A percentile compares a stretch with the other conserved stretches of the same genome.
Conservation (phyloP, 2,113 vertebrate genomes). For the human region DNA sequence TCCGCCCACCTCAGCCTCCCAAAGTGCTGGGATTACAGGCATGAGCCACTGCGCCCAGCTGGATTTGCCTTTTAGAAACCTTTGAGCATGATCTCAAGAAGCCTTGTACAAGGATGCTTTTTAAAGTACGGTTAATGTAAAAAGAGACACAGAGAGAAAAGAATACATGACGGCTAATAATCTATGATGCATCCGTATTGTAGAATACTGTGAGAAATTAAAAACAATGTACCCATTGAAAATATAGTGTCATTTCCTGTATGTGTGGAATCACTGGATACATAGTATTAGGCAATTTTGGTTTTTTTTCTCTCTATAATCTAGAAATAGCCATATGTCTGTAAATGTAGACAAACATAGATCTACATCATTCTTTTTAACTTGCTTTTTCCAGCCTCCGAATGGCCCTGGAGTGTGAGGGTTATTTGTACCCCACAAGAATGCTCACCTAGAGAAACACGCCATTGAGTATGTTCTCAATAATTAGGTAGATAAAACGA, state of each 20-base stretch:
- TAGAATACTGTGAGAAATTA: neutral
- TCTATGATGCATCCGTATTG: neutral
- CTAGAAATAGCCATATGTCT: too few species aligned
- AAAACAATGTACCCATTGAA: neutral
- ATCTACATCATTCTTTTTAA: too few species aligned
- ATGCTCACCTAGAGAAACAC: neutral
- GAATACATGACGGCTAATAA: neutral
- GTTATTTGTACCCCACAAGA: neutral
- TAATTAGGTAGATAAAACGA: neutral
- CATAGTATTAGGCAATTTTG: too few species aligned
- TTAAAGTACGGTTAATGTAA: neutral
- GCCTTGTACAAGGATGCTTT: neutral
- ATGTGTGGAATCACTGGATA: too few species aligned
- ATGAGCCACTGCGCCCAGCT: too few species aligned
- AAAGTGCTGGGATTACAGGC: too few species aligned
- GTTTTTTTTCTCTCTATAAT: too few species aligned
- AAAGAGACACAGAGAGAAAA: neutral
- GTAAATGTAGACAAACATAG: too few species aligned
- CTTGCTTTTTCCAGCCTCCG: neutral
- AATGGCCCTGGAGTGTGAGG: neutral
- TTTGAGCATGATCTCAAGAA: neutral
- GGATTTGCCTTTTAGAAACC: neutral
- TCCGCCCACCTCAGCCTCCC: too few species aligned
- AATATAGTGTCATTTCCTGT: too few species aligned
- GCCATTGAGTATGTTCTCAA: neutral